phyloP scores from a whole-genome alignment of 2,888 invertebrate species.

The Cataglyphis livida region DNA sequence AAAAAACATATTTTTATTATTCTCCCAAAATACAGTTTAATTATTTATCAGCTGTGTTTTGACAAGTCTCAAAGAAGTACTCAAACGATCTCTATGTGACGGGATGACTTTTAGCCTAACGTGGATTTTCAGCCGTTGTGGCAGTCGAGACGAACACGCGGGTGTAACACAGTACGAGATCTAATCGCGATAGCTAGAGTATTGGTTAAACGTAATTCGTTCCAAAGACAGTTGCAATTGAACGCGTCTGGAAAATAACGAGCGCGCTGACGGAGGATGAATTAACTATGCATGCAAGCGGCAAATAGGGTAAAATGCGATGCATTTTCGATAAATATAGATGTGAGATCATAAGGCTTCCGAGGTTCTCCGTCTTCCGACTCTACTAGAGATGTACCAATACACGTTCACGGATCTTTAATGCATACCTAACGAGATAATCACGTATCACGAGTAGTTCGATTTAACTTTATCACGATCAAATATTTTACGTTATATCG shows the following conservation, averaged over 20 bases:
- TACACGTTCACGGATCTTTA: slow-evolving; percentile 25
- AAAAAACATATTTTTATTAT: slow-evolving; percentile 51
- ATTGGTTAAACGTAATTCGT: slow-evolving; percentile 59
- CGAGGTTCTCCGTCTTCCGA: slow-evolving; percentile 27
- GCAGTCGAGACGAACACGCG: slow-evolving; percentile 11
- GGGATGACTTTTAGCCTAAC: slow-evolving; percentile 38
- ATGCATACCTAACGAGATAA: slow-evolving; percentile 55
- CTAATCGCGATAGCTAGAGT: slow-evolving; percentile 63
- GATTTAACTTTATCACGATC: slow-evolving; percentile 2
- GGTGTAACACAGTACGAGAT: slow-evolving; percentile 55
- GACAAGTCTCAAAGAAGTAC: neutral
- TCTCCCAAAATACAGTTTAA: slow-evolving; percentile 60
- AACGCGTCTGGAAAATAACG: slow-evolving; percentile 52
- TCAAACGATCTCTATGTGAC: slow-evolving; percentile 59
- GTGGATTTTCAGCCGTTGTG: neutral
- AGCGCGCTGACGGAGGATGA: slow-evolving; percentile 30
- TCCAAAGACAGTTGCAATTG: slow-evolving; percentile 47
- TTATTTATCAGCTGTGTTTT: slow-evolving; percentile 72
- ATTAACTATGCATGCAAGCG: slow-evolving; percentile 39
- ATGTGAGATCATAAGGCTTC: slow-evolving; percentile 7
- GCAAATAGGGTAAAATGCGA: slow-evolving; percentile 13
- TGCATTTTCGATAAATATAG: slow-evolving; percentile 41
- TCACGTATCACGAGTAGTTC: slow-evolving; percentile 3
- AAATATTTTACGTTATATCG: slow-evolving; percentile 17
- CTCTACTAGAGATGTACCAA: slow-evolving; percentile 10